A percentile compares a stretch with the other conserved stretches of the same genome.
phyloP scores from a whole-genome alignment of 2,888 invertebrate genomes.

The Amblyjoppa fuscipennis region DNA sequence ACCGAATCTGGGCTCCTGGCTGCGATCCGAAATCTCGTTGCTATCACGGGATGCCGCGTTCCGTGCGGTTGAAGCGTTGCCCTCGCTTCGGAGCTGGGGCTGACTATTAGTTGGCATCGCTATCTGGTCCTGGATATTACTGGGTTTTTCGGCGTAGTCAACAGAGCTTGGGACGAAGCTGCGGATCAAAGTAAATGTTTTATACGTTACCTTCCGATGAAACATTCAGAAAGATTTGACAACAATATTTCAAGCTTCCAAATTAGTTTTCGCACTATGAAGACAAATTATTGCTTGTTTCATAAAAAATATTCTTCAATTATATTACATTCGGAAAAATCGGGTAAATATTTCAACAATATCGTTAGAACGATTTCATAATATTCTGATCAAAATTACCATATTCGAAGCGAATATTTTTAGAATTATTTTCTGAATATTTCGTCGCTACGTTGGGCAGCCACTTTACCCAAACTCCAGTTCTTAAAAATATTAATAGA shows the following conservation, averaged over 20 bases:
- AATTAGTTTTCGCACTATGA: no score
- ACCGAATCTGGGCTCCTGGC: slow-evolving; percentile 84
- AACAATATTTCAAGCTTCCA: not conserved
- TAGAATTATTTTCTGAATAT: not conserved
- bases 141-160: slow-evolving; percentile 78
- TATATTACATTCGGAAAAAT: no score
- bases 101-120: slow-evolving; percentile 79
- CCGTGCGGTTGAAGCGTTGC: slow-evolving; percentile 66
- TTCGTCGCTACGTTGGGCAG: not conserved
- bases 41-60: slow-evolving; percentile 71
- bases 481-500: not conserved
- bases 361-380: no score
- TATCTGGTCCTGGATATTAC: slow-evolving; percentile 79
- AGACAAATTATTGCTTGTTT: no score
- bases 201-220: no score
- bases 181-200: no score
- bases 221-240: no score
- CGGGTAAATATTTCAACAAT: no score
- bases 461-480: not conserved
- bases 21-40: slow-evolving; percentile 78
- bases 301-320: no score
- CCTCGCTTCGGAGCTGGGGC: slow-evolving; percentile 72
- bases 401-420: no score
- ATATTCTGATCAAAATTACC: no score
- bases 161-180: slow-evolving; percentile 85